Evolutionary conservation across 2,113 vertebrate species (phyloP).

Genomic region (Beaufortia kweichowensis): DNA sequence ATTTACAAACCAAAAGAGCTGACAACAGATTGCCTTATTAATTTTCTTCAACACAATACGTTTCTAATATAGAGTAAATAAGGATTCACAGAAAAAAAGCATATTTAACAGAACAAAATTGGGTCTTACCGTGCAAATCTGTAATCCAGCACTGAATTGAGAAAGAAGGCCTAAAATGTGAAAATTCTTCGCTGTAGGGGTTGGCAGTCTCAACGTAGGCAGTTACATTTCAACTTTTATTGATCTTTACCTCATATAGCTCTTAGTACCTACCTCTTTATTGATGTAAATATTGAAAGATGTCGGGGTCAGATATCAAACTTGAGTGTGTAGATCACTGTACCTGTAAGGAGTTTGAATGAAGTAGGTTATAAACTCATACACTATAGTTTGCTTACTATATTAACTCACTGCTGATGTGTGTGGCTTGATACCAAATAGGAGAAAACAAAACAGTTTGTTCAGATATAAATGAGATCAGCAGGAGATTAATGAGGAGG

Average conservation of each 20-base stretch:
- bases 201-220: conserved; percentile 66
- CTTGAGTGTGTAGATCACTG: not conserved
- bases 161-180: conserved; percentile 63
- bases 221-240: conserved; percentile 80
- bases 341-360: not conserved
- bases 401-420: conserved; percentile 19
- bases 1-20: conserved; percentile 4
- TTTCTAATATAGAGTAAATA: not conserved
- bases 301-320: conserved; percentile 59
- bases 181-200: conserved; percentile 64
- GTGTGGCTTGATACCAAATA: conserved; percentile 4
- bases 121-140: conserved; percentile 69
- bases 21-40: not conserved
- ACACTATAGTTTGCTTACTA: conserved; percentile 4
- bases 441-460: not conserved
- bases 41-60: not conserved
- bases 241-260: conserved; percentile 71
- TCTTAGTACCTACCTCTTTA: conserved; percentile 64
- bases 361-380: conserved; percentile 8
- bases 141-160: conserved; percentile 67
- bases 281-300: conserved; percentile 62
- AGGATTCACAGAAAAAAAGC: not conserved
- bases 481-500: conserved; percentile 13
- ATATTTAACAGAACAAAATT: not conserved
- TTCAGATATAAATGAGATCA: no score